These are phyloP conservation scores for Albula goreensis DNA, from an alignment of 2,113 vertebrate genomes.

Conservation along the genomic window DNA sequence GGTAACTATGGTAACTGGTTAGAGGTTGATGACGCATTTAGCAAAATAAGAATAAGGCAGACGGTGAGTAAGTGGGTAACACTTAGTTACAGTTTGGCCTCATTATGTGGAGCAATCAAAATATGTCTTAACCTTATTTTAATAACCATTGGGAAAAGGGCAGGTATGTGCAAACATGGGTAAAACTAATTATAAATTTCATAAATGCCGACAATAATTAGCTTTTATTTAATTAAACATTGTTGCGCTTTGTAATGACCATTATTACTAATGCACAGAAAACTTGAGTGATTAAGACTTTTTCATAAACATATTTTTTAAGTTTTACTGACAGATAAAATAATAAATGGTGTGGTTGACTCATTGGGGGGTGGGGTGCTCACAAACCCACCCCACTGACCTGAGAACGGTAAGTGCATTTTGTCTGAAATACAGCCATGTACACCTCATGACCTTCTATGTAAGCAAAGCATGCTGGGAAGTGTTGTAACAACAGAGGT, in stretches of 20 bases:
- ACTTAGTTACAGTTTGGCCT: background rate
- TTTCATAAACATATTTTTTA: too few relatives aligned
- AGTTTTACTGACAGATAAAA: too few relatives aligned
- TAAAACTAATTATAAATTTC: background rate
- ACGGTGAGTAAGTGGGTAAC: background rate
- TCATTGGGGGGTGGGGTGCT: too few relatives aligned
- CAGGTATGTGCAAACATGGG: background rate
- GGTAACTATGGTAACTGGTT: conserved; percentile 10
- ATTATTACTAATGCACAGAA: background rate
- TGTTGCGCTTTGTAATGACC: background rate
- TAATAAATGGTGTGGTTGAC: too few relatives aligned
- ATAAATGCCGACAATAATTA: background rate
- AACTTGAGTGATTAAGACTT: background rate
- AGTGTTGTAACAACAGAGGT: too few relatives aligned
- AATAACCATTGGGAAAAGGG: background rate
- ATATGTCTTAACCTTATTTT: background rate
- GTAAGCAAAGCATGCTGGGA: too few relatives aligned
- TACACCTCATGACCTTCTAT: too few relatives aligned
- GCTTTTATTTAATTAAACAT: background rate
- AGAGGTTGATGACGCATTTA: background rate
- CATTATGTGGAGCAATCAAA: background rate
- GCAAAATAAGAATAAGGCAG: background rate
- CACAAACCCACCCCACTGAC: too few relatives aligned
- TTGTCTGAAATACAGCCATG: too few relatives aligned
- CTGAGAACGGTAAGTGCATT: too few relatives aligned